Base-by-base conservation (phyloP, 2,797 vertebrate species). In the Strix occidentalis region DNA sequence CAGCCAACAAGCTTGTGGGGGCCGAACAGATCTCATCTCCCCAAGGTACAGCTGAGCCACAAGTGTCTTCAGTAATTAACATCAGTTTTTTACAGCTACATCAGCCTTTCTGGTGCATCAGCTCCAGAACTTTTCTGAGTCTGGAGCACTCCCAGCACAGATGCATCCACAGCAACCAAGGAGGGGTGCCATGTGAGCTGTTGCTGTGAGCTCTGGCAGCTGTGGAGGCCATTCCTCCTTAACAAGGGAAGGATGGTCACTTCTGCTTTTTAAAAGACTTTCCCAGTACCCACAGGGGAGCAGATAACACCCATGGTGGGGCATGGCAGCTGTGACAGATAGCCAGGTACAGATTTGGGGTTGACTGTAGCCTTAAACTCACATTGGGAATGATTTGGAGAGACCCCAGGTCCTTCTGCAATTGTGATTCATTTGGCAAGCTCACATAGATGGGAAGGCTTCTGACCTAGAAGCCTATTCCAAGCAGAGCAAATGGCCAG, bases 381-480 rank as follows among this genome's bases (percentile, higher is more conserved):
- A 46, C 5, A 28, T 10, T 35, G 15, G 28, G 41, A 51, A 54
- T 69, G 33, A 78, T 61, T 23, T 84, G 58, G 83, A 84, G 71
- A 57, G 53, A 84, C 15, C 45, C 29, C 17, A 15, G 24, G 41
- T 81, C 58, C 70, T 88, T 17, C 3, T 61, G n/a, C 1, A 1
- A 21, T 14, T 41, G 37, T 33, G 56, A 83, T 33, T 91, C 68
- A 43, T 16, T 69, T 23, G 23, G 37, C 58, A 70, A 56, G 68
- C 17, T 70, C 26, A 5, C 0, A 0, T 21, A 53, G 0, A 1
- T 25, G 68, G 48, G 45, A 85, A 93, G 17, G 23, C 64, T 66
- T 35, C 35, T 61, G n/a, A 78, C 45, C 61, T 9, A 65, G n/a
- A 31, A 41, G 4, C 18, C 6, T 54, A 58, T 69, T 31, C 16